Percentiles rank a stretch among this genome's conserved stretches.
Evolutionary conservation across 2,797 vertebrate species (phyloP).

Genomic region (Sebastes jordani): DNA sequence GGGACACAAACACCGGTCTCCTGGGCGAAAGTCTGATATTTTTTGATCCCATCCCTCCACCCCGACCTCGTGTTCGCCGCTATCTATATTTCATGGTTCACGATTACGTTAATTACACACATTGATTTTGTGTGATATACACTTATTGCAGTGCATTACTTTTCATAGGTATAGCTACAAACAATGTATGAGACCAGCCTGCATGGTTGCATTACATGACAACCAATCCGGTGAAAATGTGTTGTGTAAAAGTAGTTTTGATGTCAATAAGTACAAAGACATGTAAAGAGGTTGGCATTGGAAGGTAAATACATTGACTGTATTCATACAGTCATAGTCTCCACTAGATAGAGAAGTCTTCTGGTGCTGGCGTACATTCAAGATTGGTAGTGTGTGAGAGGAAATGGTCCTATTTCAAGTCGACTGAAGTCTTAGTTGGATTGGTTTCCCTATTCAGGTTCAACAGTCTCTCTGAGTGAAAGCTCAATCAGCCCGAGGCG

Average conservation of each 20-base stretch:
- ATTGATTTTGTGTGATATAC: too few relatives aligned
- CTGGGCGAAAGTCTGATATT: too few relatives aligned
- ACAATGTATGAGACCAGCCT: background rate
- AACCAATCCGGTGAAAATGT: background rate
- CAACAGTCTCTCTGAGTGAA: constrained; percentile 15
- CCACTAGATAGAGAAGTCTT: background rate
- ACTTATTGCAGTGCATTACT: too few relatives aligned
- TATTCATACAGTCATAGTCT: background rate
- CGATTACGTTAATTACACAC: too few relatives aligned
- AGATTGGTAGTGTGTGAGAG: background rate
- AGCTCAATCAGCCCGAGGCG: constrained; percentile 29
- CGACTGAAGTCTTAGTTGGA: constrained; percentile 6
- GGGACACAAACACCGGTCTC: too few relatives aligned
- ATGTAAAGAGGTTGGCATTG: background rate
- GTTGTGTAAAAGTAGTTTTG: background rate
- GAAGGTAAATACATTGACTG: background rate
- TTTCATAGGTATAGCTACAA: too few relatives aligned
- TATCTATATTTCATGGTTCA: too few relatives aligned
- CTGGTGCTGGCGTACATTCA: background rate
- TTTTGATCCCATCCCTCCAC: too few relatives aligned
- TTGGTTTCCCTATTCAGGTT: constrained; percentile 27
- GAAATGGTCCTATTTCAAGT: constrained; percentile 10
- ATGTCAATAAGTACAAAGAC: background rate
- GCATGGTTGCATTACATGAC: background rate
- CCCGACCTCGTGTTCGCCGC: too few relatives aligned